Evolutionary conservation across 2,888 invertebrate genomes (phyloP).

Genomic region (Zhuqinia jingwanae): DNA sequence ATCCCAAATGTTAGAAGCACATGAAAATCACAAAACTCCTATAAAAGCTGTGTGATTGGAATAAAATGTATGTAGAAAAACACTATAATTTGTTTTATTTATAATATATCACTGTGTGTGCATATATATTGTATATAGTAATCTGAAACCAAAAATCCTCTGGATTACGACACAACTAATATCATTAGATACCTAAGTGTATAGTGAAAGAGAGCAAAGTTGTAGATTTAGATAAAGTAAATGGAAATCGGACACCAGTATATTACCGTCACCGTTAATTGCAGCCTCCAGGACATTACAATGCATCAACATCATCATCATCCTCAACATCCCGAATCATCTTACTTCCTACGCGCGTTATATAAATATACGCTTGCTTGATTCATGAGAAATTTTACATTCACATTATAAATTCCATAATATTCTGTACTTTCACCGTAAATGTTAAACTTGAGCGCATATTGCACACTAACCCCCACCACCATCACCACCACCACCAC

Average conservation of each 20-base stretch:
- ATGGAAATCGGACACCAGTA: slow-evolving; percentile 44
- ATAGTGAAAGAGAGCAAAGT: neutral
- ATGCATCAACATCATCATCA: neutral
- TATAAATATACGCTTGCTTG: neutral
- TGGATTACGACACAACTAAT: neutral
- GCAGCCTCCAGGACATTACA: slow-evolving; percentile 22
- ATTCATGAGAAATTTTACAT: neutral
- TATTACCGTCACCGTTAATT: slow-evolving; percentile 39
- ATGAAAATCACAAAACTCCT: neutral
- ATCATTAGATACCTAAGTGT: neutral
- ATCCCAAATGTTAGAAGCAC: neutral
- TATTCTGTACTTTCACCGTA: no score
- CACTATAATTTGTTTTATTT: no score
- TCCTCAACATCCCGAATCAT: neutral
- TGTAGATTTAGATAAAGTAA: no score
- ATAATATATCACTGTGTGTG: no score
- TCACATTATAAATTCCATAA: neutral
- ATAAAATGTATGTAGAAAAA: no score
- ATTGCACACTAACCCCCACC: no score
- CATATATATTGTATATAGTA: neutral
- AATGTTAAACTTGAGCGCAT: no score
- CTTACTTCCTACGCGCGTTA: neutral
- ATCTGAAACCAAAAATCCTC: neutral
- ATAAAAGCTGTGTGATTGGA: neutral
- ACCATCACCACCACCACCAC: no score